Percentiles rank a stretch among this genome's conserved stretches.
Evolutionary conservation across 2,113 vertebrate species (phyloP).

Genomic region (Arvicanthis niloticus): DNA sequence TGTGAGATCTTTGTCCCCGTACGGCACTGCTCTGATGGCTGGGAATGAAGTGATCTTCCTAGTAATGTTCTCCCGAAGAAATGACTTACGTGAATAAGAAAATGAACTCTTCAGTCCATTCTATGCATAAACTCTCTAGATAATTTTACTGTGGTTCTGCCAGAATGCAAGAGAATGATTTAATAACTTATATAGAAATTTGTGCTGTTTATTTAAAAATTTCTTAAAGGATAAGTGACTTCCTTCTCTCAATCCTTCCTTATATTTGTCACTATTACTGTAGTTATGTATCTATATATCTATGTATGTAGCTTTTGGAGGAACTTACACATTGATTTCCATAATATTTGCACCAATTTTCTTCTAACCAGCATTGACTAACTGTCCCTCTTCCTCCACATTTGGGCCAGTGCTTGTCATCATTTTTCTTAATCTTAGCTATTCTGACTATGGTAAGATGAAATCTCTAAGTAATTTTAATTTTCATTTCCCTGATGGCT

Average conservation of each 20-base stretch:
- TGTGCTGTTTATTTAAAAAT: background rate
- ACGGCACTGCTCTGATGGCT: background rate
- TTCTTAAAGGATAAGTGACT: background rate
- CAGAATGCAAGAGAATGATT: background rate
- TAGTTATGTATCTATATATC: background rate
- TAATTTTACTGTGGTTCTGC: background rate
- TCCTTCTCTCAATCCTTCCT: background rate
- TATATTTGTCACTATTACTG: background rate
- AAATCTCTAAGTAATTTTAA: background rate
- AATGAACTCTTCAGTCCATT: background rate
- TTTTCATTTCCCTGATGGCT: background rate
- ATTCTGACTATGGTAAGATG: background rate
- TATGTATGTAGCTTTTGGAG: background rate
- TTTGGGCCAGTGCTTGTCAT: background rate
- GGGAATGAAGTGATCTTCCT: background rate
- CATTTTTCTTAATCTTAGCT: background rate
- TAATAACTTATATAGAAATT: background rate
- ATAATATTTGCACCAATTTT: background rate
- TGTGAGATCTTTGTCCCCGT: background rate
- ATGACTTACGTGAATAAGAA: background rate
- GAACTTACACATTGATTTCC: background rate
- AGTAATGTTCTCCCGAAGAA: background rate
- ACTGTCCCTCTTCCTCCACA: background rate
- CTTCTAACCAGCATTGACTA: background rate
- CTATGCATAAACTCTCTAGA: background rate